These are phyloP conservation scores for Coendou prehensilis DNA, from an alignment of 2,797 vertebrate species.

Conservation along the genomic window DNA sequence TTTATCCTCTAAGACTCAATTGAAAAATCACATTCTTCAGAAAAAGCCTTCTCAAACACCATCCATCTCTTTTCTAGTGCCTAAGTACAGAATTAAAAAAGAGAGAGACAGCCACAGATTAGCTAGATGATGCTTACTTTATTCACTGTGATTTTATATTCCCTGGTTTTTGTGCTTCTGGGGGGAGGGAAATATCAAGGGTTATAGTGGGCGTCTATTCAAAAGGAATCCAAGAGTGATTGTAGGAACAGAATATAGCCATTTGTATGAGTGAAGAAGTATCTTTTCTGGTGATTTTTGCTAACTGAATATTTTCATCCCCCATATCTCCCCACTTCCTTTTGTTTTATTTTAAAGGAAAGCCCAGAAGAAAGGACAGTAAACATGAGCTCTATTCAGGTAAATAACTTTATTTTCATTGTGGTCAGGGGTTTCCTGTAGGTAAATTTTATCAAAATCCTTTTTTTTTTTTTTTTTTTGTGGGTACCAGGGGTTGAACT, in stretches of 20 bases:
- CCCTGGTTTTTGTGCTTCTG: constrained; percentile 52
- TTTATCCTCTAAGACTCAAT: constrained; percentile 28
- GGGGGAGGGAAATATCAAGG: constrained; percentile 4
- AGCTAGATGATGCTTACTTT: constrained; percentile 45
- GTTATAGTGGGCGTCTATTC: not conserved
- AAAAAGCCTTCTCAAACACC: not conserved
- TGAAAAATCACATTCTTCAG: constrained; percentile 1
- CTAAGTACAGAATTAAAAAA: constrained; percentile 28
- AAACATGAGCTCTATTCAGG: constrained; percentile 93
- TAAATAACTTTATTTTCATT: constrained; percentile 87
- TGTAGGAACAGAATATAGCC: constrained; percentile 52
- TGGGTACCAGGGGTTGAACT: too few relatives aligned
- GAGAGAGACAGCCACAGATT: constrained; percentile 9
- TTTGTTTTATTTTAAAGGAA: constrained; percentile 80
- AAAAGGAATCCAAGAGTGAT: constrained; percentile 51
- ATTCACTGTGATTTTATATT: constrained; percentile 44
- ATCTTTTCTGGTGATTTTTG: constrained; percentile 63
- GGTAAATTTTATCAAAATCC: constrained; percentile 45
- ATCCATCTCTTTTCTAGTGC: not conserved
- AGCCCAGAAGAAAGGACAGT: constrained; percentile 89
- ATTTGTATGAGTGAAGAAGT: constrained; percentile 45
- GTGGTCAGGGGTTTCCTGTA: constrained; percentile 25
- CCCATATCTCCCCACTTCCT: not conserved
- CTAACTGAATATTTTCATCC: constrained; percentile 67
- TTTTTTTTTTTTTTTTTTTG: too few relatives aligned